phyloP scores from a whole-genome alignment of 2,888 invertebrate species.

The Athripsodes cinereus region DNA sequence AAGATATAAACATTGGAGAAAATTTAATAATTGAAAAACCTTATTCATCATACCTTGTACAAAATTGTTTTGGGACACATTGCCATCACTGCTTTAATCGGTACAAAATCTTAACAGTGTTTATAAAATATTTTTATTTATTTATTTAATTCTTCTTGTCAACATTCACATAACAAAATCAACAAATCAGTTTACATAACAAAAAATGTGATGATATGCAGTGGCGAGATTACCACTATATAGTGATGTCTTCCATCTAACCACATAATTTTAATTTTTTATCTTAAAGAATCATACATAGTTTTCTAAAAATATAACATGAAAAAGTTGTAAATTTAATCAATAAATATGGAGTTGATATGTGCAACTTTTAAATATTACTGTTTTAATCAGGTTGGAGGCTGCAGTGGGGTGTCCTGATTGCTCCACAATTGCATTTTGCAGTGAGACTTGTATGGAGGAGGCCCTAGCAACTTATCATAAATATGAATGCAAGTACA shows the following conservation, averaged over 20 bases:
- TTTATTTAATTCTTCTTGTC: too few species aligned
- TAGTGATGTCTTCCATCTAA: too few species aligned
- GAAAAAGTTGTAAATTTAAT: too few species aligned
- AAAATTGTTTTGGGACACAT: constrained; percentile 69
- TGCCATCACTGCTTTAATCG: constrained; percentile 75
- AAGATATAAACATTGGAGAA: constrained; percentile 61
- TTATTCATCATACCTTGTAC: constrained; percentile 65
- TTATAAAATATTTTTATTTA: too few species aligned
- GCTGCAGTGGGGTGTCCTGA: constrained; percentile 66
- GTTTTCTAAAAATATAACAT: too few species aligned
- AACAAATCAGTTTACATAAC: too few species aligned
- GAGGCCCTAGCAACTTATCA: constrained; percentile 63
- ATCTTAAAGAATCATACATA: too few species aligned
- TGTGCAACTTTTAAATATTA: background rate
- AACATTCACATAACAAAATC: too few species aligned
- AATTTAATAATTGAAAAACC: constrained; percentile 66
- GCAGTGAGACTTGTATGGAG: constrained; percentile 59
- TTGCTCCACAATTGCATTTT: constrained; percentile 75
- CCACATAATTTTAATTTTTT: too few species aligned
- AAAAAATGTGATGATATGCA: too few species aligned
- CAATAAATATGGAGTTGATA: background rate
- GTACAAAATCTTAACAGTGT: too few species aligned
- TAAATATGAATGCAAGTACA: constrained; percentile 65
- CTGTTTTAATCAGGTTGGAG: constrained; percentile 33
- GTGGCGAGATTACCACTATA: too few species aligned